Evolutionary conservation across 2,888 invertebrate species (phyloP), one percentile per base, ranked within the genome.

Genomic region (Perithous albicinctus): DNA sequence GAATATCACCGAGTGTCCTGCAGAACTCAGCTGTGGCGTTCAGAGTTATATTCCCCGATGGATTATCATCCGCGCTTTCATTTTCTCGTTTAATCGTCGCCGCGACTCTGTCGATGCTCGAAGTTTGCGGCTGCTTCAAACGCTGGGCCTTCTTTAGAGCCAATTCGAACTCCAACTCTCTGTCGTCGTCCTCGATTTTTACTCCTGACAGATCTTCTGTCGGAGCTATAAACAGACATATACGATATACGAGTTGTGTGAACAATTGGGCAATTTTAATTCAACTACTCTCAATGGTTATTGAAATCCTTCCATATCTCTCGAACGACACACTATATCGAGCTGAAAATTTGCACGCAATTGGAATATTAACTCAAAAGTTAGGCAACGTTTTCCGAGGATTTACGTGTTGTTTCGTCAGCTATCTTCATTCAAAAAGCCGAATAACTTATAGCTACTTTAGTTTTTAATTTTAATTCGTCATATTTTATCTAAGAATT

Each of bases 11-110:
- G 6, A 99, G 94, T 59, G 98, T 98, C 88, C 99, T 95, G 91
- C 99, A 99, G 94, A 99, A 99, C 94, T 99, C 99, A 0, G 99
- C 98, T 0, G 98, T 99, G 0, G 98, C 96, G 94, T 99, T 98
- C 74, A 99, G 93, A 77, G 96, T 95, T 89, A 99, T 98, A 86
- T 95, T 94, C 2, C 93, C 94, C 67, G 86, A 76, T 23, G 86
- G 85, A 86, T 81, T 88, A 43, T 90, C 89, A 2, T 88, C 87
- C 1, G 85, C 59, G 64, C 66, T 84, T 8, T 87, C 84, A 1
- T 72, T 76, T 76, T 92, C 92, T 93, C 94, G 89, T 94, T 95
- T 93, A 94, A 95, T 61, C 94, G 90, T 88, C 93, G 94, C 82
- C 94, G 93, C 48, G 94, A 95, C 92, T 94, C 95, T 85, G 93